Conservation (phyloP, 2,888 invertebrate genomes). For the Prenolepis imparis region DNA sequence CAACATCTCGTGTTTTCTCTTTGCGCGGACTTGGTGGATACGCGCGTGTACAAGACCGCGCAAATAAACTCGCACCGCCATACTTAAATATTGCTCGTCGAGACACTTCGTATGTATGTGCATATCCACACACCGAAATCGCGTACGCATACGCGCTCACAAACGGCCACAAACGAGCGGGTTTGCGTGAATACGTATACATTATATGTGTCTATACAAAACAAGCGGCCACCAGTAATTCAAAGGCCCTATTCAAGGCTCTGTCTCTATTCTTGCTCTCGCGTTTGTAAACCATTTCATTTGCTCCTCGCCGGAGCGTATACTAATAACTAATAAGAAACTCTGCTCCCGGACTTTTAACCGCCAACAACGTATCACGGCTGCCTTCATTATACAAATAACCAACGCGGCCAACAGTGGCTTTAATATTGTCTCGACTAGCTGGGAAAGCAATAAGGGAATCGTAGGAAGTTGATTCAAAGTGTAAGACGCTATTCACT, state of each 20-base stretch:
- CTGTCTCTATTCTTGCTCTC: slow-evolving; percentile 81
- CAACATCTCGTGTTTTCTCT: slow-evolving; percentile 70
- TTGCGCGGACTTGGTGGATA: slow-evolving; percentile 67
- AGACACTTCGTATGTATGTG: slow-evolving; percentile 62
- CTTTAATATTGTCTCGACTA: slow-evolving; percentile 71
- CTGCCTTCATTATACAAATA: slow-evolving; percentile 67
- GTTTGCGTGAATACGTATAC: slow-evolving; percentile 72
- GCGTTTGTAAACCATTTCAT: slow-evolving; percentile 81
- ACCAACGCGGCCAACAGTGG: slow-evolving; percentile 67
- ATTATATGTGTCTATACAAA: slow-evolving; percentile 79
- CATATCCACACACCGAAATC: slow-evolving; percentile 62
- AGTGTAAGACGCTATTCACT: slow-evolving; percentile 23
- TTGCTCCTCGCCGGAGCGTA: slow-evolving; percentile 73
- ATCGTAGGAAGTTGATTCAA: slow-evolving; percentile 57
- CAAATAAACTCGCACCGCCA: slow-evolving; percentile 57
- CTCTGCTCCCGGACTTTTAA: slow-evolving; percentile 71
- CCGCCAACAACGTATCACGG: slow-evolving; percentile 55
- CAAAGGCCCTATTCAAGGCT: slow-evolving; percentile 83
- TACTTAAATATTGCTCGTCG: slow-evolving; percentile 73
- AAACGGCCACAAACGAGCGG: slow-evolving; percentile 47
- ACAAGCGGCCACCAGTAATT: slow-evolving; percentile 82
- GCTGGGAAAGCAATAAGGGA: slow-evolving; percentile 66
- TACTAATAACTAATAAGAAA: slow-evolving; percentile 82
- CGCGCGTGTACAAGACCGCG: slow-evolving; percentile 68
- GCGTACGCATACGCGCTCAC: slow-evolving; percentile 41